phyloP scores from a whole-genome alignment of 2,888 invertebrate species.

The Nemoura dubitans region DNA sequence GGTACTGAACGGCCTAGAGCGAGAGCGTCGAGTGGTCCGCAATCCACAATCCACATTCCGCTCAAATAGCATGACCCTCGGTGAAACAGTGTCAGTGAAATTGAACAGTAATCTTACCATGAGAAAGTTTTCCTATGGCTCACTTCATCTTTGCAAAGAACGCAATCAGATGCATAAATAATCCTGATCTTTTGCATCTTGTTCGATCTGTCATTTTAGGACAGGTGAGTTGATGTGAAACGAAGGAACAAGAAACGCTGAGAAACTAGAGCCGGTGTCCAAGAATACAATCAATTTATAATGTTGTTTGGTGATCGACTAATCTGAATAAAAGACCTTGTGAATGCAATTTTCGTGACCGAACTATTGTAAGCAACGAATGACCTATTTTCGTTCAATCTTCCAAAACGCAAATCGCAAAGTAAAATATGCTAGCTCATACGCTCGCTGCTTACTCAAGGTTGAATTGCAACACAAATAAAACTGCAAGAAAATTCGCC shows the following conservation, averaged over 20 bases:
- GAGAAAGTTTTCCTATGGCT: no score
- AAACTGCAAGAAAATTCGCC: neutral
- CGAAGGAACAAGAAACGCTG: neutral
- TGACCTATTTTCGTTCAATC: slow-evolving; percentile 7
- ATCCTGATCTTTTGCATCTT: no score
- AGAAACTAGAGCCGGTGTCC: neutral
- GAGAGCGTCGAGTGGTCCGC: no score
- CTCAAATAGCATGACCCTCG: no score
- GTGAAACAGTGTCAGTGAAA: no score
- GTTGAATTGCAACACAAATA: neutral
- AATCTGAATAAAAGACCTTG: neutral
- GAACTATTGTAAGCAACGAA: neutral
- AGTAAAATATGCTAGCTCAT: neutral
- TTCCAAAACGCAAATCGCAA: neutral
- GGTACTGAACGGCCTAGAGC: no score
- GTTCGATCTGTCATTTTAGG: no score
- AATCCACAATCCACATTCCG: no score
- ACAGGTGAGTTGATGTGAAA: neutral
- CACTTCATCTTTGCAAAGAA: no score
- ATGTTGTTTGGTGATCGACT: neutral
- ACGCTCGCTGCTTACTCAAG: neutral
- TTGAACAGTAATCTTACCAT: no score
- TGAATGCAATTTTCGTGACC: neutral
- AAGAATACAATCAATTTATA: neutral
- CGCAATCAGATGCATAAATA: no score